Percentiles rank a stretch among this genome's conserved stretches.
Evolutionary conservation across 2,797 vertebrate species (phyloP).

Genomic region (Gobio occitaniae): DNA sequence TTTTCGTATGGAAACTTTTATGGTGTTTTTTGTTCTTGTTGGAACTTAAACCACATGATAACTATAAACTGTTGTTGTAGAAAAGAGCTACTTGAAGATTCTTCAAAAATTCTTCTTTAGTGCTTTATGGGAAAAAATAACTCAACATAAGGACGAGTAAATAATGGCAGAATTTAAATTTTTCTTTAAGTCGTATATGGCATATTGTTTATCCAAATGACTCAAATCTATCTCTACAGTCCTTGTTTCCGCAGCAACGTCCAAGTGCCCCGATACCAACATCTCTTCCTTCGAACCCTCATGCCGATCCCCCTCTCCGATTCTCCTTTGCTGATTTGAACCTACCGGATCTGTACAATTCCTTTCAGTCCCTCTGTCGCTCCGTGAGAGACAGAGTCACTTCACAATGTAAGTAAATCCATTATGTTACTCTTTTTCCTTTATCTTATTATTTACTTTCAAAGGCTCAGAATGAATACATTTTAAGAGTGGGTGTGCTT

Average conservation of each 20-base stretch:
- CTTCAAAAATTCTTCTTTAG: not conserved
- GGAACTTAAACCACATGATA: not conserved
- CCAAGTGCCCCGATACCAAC: conserved; percentile 54
- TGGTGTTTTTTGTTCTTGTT: not conserved
- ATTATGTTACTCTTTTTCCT: not conserved
- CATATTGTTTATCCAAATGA: not conserved
- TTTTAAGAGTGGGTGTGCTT: not conserved
- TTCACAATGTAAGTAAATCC: conserved; percentile 76
- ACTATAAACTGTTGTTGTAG: not conserved
- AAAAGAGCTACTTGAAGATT: not conserved
- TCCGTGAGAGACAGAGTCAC: conserved; percentile 92
- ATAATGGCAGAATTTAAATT: not conserved
- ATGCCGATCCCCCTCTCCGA: conserved; percentile 70
- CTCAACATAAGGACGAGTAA: not conserved
- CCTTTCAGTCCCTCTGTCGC: conserved; percentile 94
- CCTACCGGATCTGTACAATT: conserved; percentile 92
- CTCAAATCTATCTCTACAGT: conserved; percentile 14
- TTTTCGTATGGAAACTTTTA: not conserved
- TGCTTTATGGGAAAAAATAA: not conserved
- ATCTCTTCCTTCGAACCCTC: conserved; percentile 53
- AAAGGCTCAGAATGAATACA: not conserved
- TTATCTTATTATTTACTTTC: not conserved
- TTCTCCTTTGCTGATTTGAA: conserved; percentile 95
- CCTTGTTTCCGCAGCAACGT: conserved; percentile 67
- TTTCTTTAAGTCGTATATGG: not conserved